A percentile compares a stretch with the other conserved stretches of the same genome.
These are phyloP conservation scores for Drosophila ambigua DNA, from an alignment of 1,140 invertebrate genomes.

Conservation along the genomic window DNA sequence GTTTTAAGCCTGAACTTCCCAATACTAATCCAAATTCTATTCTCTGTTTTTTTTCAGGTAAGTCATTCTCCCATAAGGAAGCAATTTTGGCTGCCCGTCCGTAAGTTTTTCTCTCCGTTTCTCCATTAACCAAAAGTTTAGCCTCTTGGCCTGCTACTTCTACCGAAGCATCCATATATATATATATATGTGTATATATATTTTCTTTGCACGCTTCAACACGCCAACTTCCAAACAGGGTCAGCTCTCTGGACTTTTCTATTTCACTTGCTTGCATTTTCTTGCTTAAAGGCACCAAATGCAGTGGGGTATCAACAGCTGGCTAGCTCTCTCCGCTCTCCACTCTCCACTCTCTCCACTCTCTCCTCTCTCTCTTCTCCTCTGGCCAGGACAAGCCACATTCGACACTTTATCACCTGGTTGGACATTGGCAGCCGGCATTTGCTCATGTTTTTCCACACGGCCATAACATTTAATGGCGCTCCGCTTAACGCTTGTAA, in stretches of 20 bases:
- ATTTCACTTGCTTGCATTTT: constrained; percentile 7
- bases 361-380: background rate
- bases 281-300: background rate
- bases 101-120: constrained; percentile 50
- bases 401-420: constrained; percentile 79
- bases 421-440: constrained; percentile 56
- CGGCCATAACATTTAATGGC: constrained; percentile 77
- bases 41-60: constrained; percentile 43
- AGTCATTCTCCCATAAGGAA: constrained; percentile 18
- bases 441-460: constrained; percentile 57
- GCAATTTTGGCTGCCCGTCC: constrained; percentile 27
- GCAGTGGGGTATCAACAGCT: constrained; percentile 23
- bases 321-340: background rate
- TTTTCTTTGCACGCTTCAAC: background rate
- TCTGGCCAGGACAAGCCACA: constrained; percentile 36
- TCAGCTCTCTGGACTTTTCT: constrained; percentile 4
- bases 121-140: constrained; percentile 9
- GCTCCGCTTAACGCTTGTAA: constrained; percentile 79
- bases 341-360: no score
- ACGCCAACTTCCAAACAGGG: no score
- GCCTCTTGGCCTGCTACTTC: constrained; percentile 1
- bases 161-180: background rate
- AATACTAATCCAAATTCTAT: no score
- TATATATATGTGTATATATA: no score
- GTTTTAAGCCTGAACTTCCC: no score